These are phyloP conservation scores for Notamacropus eugenii DNA, from an alignment of 2,797 vertebrate species.

Conservation along the genomic window DNA sequence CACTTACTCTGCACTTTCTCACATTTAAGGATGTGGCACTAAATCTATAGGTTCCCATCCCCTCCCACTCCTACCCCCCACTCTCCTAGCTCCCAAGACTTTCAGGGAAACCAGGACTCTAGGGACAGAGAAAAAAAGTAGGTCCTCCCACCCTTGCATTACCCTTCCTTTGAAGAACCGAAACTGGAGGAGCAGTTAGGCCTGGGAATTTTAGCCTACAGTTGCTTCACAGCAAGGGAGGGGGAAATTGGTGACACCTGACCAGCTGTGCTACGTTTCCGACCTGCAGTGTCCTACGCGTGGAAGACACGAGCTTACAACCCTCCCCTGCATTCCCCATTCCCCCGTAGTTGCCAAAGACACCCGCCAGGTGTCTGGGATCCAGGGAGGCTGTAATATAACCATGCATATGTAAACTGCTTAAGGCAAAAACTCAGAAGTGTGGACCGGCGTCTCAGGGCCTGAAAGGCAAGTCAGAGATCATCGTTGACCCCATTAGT, in stretches of 20 bases:
- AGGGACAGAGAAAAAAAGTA: background rate
- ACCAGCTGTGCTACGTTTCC: background rate
- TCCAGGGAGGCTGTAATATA: background rate
- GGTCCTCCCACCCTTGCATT: background rate
- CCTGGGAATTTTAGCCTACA: conserved; percentile 5
- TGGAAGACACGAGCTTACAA: background rate
- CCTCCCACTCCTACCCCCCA: background rate
- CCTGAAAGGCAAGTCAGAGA: background rate
- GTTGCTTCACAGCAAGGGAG: conserved; percentile 4
- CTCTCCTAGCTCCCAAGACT: background rate
- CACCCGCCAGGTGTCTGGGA: background rate
- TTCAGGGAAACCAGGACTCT: conserved; percentile 28
- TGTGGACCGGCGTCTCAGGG: background rate
- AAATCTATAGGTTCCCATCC: background rate
- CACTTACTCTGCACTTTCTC: background rate
- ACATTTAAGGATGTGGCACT: background rate
- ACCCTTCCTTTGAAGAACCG: conserved; percentile 63
- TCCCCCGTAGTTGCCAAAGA: background rate
- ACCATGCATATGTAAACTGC: background rate
- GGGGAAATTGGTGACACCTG: conserved; percentile 8
- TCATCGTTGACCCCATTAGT: background rate
- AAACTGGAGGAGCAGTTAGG: conserved; percentile 36
- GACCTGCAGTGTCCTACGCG: background rate
- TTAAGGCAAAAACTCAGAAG: background rate
- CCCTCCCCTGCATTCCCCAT: background rate